Evolutionary conservation across 2,888 invertebrate species (phyloP), one percentile per base, ranked within the genome.

Genomic region (Dasypogon diadema): DNA sequence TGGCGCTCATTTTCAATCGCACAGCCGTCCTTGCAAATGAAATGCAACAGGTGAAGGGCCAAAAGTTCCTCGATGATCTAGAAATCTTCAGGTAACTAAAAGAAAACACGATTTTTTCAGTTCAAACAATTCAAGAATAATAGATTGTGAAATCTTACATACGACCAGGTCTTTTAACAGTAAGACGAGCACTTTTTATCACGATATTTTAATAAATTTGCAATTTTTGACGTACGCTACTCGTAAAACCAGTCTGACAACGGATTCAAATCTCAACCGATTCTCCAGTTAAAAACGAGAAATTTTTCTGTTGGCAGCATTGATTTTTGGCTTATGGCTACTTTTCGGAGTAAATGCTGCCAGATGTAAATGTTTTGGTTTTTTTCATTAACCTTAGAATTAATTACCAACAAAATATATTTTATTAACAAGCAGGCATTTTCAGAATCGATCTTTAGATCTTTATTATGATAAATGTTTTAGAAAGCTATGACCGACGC

Each of bases 1-100:
- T 91, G 54, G 81, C 81, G 80, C 90, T 86, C 91, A 91, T 91
- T 63, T 80, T 77, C 4, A 78, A 26, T 46, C 54, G 1, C n/a
- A n/a, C n/a, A n/a, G n/a, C 21, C 12, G 18, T 42, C n/a, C n/a
- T 2, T 12, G 42, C 8, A 42, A 12, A 56, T 56, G n/a, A 26
- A 24, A 42, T 22, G 42, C 34, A 73, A 73, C 24, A 73, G 34
- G 70, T 54, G 5, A 54, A 10, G 42, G 22, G 16, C 37, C 34
- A 34, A 46, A 63, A 14, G 16, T 46, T 70, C n/a, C 48, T 54
- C 34, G 30, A 16, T 12, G n/a, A 2, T n/a, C 22, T 48, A 22
- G 16, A 48, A 63, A 8, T 42, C 8, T 3, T 6, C 37, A 12
- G 34, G 16, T 30, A 58, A 58, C 30, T 42, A 12, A n/a, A 42